Base-by-base conservation (phyloP, 2,797 vertebrate genomes). In the Lepilemur septentrionalis region DNA sequence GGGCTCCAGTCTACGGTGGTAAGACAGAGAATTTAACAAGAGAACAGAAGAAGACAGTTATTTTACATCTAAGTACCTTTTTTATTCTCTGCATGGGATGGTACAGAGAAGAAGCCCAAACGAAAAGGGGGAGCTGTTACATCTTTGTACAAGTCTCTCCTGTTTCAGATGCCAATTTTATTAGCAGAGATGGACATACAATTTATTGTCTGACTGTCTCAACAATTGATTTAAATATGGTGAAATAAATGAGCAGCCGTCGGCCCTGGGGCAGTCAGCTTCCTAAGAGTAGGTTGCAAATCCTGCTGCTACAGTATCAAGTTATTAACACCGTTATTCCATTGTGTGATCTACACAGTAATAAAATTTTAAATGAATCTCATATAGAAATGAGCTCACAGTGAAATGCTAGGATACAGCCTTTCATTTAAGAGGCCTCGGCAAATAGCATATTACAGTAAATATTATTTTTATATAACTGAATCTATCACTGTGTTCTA, bases 191-290 rank as follows among this genome's bases (percentile, higher is more conserved):
- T 48, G 84, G 93, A 73, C 89, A 65, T 89, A 65, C 78, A 55
- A 85, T 89, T 82, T 86, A 92, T 94, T 92, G 89, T 97, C 76
- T 91, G 50, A 70, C 91, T 78, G 88, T 55, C 90, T 65, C 73
- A 10, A 8, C 85, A 75, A 81, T 89, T 97, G 97, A 97, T 97
- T 97, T 97, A 94, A 98, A 97, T 92, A 79, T 92, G 82, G 84
- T 50, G 72, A 95, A 90, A 96, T 96, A 92, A 97, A 96, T 92
- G 96, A 93, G 78, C 93, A 85, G 94, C 94, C 96, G 1, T 88
- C 59, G 81, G 94, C 95, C 95, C 89, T 28, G 28, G 76, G 85
- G 96, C 96, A 35, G 46, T 81, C 32, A 15, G 41, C 76, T 89
- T 89, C 75, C 6, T 52, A 14, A 22, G 69, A 83, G 30, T 65